These are phyloP conservation scores for Argopecten irradians DNA, from an alignment of 1,140 invertebrate genomes.

Conservation along the genomic window DNA sequence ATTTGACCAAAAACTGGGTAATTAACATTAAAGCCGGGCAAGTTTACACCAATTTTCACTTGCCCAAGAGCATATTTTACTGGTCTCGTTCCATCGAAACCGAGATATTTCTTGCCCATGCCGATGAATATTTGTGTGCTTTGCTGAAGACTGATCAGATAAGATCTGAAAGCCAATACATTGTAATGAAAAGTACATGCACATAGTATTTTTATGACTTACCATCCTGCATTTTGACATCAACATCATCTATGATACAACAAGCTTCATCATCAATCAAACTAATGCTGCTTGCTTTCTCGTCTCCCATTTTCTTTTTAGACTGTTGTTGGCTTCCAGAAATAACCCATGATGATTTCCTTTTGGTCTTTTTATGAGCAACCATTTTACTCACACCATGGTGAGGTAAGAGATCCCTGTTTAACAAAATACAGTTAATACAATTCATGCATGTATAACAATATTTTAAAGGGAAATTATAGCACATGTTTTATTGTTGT, in stretches of 20 bases:
- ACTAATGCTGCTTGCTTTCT: not conserved
- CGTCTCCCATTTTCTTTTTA: not conserved
- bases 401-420: not conserved
- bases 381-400: slow-evolving; percentile 8
- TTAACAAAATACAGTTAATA: too few relatives aligned
- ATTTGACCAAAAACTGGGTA: too few relatives aligned
- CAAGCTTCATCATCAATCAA: not conserved
- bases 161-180: not conserved
- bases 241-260: not conserved
- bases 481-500: too few relatives aligned
- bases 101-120: not conserved
- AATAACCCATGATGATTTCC: not conserved
- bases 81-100: too few relatives aligned
- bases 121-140: not conserved
- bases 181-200: too few relatives aligned
- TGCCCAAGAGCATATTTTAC: too few relatives aligned
- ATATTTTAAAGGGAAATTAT: too few relatives aligned
- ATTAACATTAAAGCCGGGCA: too few relatives aligned
- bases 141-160: not conserved
- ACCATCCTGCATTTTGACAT: not conserved
- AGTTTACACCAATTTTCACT: too few relatives aligned
- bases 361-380: slow-evolving; percentile 15
- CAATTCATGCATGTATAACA: too few relatives aligned
- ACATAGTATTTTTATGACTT: not conserved
- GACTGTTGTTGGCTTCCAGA: not conserved